A percentile compares a stretch with the other conserved stretches of the same genome.
Evolutionary conservation across 2,797 vertebrate species (phyloP).

Genomic region (Eulemur rubriventer): DNA sequence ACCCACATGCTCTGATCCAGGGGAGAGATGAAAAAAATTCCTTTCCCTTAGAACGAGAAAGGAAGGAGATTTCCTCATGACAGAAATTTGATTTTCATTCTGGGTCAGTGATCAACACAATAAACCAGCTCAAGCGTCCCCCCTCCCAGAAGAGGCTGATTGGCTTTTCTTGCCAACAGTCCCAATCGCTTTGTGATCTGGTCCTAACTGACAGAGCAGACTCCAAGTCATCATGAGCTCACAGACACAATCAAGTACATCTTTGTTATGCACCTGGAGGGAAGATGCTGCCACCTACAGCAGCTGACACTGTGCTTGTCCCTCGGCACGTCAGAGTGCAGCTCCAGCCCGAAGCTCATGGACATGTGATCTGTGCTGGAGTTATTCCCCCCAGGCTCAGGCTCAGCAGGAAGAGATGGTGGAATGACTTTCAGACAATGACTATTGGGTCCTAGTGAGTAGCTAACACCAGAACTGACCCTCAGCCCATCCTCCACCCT

Average conservation of each 20-base stretch:
- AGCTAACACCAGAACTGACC: not conserved
- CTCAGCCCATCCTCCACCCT: not conserved
- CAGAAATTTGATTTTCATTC: not conserved
- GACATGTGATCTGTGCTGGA: not conserved
- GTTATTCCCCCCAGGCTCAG: not conserved
- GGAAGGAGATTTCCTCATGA: not conserved
- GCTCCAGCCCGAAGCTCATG: not conserved
- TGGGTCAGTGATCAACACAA: not conserved
- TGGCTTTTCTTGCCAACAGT: accelerated
- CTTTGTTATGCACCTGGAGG: accelerated
- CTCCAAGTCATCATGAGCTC: not conserved
- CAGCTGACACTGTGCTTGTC: accelerated
- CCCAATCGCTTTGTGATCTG: not conserved
- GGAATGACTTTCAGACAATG: not conserved
- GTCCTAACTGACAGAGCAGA: not conserved
- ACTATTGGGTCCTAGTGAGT: too few species aligned
- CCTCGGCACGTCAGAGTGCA: not conserved
- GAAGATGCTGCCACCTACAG: too few species aligned
- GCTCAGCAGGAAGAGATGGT: not conserved
- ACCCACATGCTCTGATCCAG: not conserved
- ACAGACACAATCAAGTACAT: not conserved
- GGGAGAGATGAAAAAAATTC: not conserved
- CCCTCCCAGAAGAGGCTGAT: accelerated
- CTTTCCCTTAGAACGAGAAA: not conserved
- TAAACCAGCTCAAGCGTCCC: accelerated